Evolutionary conservation across 2,113 vertebrate species (phyloP), one percentile per base, ranked within the genome.

Genomic region (Sisor rabdophorus): DNA sequence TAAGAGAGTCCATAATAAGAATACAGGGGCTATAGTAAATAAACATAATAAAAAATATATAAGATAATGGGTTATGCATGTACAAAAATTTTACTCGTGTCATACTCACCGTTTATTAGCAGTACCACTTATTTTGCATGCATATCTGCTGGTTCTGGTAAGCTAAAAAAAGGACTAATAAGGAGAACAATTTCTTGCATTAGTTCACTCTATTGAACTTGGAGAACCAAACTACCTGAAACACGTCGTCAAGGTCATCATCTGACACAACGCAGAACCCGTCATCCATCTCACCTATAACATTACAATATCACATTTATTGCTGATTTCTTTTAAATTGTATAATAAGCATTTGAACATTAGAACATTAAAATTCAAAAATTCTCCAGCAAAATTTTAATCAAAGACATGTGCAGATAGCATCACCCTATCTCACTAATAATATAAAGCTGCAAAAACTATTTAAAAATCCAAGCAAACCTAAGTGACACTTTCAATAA

Each of bases 1-100:
- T 88, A 60, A 96, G 87, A 2, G 94, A 96, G 82, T 96, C 94
- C 94, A 95, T 95, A 60, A 96, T 92, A 70, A 96, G 87, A 81
- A 96, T 95, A 82, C 94, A 95, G 59, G 94, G 93, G 86, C 94
- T 96, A 52, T 10, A 72, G n/a, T 44, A 44, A 9, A 44, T 44
- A 68, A 13, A 68, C 10, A 79, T 26, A 12, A 30, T 36, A 56
- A 11, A 65, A 32, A 16, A 60, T 20, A 24, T 63, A 40, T 16
- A 48, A 22, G 1, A 30, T 7, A 19, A 17, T 2, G 8, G 47
- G 12, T 10, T 36, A 65, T 50, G 2, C 2, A 50, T 15, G 63
- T 0, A 36, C 64, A 26, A 48, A 68, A 50, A 28, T 11, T 11
- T 36, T 3, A 36, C 32, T 7, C 32, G 7, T 7, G 32, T 44